Base-by-base conservation (phyloP, 2,797 vertebrate species). In the Dermochelys coriacea region DNA sequence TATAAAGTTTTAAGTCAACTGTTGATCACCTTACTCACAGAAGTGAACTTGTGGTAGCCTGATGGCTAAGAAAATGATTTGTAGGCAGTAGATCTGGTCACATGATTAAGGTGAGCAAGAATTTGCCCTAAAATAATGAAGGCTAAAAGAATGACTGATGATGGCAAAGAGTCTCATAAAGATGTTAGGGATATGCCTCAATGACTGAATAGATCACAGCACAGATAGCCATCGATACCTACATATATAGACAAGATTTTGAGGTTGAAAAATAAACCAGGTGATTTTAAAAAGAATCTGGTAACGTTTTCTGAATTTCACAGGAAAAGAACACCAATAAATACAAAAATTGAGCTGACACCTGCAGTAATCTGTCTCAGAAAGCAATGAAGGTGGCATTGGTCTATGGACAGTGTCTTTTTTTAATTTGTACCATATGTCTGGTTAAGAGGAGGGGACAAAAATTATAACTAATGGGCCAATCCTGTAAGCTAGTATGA, bases 201-300 rank as follows among this genome's bases (percentile, higher is more conserved):
- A 37, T 45, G 15, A 77, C 85, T 25, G 54, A 86, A 59, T 2
- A 75, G 6, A 86, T 19, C 37, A 88, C 31, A 84, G 19, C 37
- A 88, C 41, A 82, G 45, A 47, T 49, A 75, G 94, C 29, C 59
- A 80, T 5, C 23, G 1, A 8, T 10, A 27, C 0, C 49, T 11
- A 0, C 0, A 78, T 18, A 59, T 8, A 71, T 16, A 82, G 9
- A 83, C 83, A 29, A 18, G 1, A 31, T 59, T 87, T 80, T 84
- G 29, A 54, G 74, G 55, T 15, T 3, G 0, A 15, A 34, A 50
- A 92, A 84, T 87, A 80, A 88, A 91, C 88, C 5, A 57, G 55
- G 27, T 21, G 4, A 7, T 47, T 84, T 89, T 50, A 31, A 82
- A 90, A 91, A 80, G 27, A 74, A 82, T 54, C 25, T 84, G 49